A percentile compares a stretch with the other conserved stretches of the same genome.
Conservation (phyloP, 1,140 invertebrate species). For the Sipha flava region DNA sequence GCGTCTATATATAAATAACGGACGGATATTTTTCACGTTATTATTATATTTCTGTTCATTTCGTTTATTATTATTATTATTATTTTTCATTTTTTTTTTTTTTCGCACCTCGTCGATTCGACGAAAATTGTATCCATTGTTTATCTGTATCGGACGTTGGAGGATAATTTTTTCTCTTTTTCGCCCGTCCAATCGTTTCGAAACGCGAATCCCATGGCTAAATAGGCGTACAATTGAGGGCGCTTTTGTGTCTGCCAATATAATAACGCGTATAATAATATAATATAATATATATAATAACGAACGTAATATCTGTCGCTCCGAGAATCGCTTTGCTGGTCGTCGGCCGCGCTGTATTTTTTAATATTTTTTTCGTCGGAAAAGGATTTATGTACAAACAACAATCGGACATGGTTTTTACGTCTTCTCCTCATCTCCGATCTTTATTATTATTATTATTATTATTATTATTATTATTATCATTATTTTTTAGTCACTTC, state of each 20-base stretch:
- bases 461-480: neutral
- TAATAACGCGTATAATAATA: neutral
- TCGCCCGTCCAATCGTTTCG: neutral
- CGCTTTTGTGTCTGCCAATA: slow-evolving; percentile 17
- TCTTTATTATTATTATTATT: neutral
- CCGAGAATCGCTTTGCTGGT: neutral
- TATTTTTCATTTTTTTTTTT: neutral
- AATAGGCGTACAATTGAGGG: slow-evolving; percentile 26
- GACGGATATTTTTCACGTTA: neutral
- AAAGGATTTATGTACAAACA: slow-evolving; percentile 8
- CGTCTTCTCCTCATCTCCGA: neutral
- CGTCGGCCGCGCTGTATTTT: neutral
- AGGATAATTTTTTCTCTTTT: slow-evolving; percentile 12
- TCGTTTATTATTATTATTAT: too few relatives aligned
- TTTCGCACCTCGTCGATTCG: neutral
- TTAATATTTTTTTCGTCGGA: neutral
- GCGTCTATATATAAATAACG: neutral
- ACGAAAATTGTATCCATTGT: slow-evolving; percentile 2
- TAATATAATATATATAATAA: neutral
- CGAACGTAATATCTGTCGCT: neutral
- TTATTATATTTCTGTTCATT: neutral
- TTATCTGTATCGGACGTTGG: slow-evolving; percentile 10
- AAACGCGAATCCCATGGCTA: slow-evolving; percentile 19
- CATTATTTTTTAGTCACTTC: neutral
- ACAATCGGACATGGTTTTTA: neutral